These are phyloP conservation scores for Tachina grossa DNA, from an alignment of 2,888 invertebrate genomes.

Conservation along the genomic window DNA sequence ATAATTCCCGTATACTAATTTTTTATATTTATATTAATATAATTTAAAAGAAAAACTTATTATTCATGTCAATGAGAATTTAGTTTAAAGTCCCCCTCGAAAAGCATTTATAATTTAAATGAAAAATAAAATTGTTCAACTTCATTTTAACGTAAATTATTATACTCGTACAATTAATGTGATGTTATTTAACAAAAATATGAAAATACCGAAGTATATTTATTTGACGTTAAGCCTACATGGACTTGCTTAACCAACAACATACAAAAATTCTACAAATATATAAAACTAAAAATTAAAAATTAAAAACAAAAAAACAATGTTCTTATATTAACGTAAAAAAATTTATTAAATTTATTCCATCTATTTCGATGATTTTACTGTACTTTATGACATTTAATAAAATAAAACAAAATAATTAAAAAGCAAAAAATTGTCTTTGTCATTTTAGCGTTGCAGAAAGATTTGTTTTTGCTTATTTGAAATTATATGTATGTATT, in stretches of 20 bases:
- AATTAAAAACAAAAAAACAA: conserved; percentile 35
- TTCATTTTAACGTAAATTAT: conserved; percentile 7
- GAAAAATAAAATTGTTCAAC: conserved; percentile 6
- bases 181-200: conserved; percentile 76
- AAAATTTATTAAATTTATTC: conserved; percentile 62
- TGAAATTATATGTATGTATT: no score
- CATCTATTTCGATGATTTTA: conserved; percentile 69
- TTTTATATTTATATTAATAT: conserved; percentile 35
- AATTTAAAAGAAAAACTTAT: conserved; percentile 2
- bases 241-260: background rate
- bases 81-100: background rate
- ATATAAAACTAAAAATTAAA: background rate
- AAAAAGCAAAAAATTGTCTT: background rate
- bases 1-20: conserved; percentile 29
- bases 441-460: background rate
- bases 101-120: conserved; percentile 26
- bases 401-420: conserved; percentile 46
- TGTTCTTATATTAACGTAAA: conserved; percentile 63
- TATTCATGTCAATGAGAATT: conserved; percentile 4
- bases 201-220: background rate
- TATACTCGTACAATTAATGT: conserved; percentile 73
- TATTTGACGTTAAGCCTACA: no score
- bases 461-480: background rate
- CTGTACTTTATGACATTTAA: conserved; percentile 69
- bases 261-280: background rate